phyloP scores from a whole-genome alignment of 2,888 invertebrate genomes.

The Parnassius orleans region DNA sequence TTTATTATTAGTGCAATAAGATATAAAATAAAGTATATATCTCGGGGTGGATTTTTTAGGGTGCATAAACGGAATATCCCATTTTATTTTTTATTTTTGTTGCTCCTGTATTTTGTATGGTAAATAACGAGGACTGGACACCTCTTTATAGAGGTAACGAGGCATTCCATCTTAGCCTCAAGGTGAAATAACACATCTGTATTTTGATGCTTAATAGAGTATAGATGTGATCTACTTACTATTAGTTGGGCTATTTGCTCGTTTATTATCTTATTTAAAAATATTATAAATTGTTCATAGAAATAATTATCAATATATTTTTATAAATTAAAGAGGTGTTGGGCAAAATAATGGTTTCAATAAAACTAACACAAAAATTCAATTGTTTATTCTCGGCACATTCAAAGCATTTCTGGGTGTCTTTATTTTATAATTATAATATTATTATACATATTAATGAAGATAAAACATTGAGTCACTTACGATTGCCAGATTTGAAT shows the following conservation, averaged over 20 bases:
- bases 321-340: no score
- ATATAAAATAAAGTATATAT: no score
- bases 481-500: conserved; percentile 16
- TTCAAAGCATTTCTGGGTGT: conserved; percentile 65
- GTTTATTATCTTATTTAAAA: not conserved
- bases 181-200: no score
- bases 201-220: no score
- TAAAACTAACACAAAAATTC: conserved; percentile 45
- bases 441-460: conserved; percentile 56
- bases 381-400: conserved; percentile 76
- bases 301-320: not conserved
- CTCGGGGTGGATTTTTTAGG: no score
- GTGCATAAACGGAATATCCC: no score
- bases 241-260: not conserved
- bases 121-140: not conserved
- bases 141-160: no score
- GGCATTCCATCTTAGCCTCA: no score
- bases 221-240: not conserved
- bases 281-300: not conserved
- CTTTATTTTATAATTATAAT: conserved; percentile 52
- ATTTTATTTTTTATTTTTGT: no score
- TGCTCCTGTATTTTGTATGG: no score
- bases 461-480: conserved; percentile 32
- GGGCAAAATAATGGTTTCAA: conserved; percentile 23
- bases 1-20: no score